Conservation (phyloP, 2,113 vertebrate species). For the Ceratotherium simum region DNA sequence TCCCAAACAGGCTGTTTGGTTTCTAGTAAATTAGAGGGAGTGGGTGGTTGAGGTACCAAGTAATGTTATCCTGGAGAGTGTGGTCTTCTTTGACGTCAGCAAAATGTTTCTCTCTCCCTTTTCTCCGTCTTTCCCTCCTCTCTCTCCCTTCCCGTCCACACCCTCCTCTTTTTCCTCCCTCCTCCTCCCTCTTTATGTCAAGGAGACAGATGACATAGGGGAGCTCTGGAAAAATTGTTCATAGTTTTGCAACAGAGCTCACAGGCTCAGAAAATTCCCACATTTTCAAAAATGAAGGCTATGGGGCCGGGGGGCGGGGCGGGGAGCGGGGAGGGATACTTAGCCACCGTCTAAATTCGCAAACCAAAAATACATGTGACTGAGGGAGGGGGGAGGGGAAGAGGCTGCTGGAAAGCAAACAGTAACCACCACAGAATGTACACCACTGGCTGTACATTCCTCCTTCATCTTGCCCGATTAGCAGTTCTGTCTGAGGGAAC, state of each 20-base stretch:
- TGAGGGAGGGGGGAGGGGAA: conserved; percentile 67
- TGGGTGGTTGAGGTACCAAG: conserved; percentile 81
- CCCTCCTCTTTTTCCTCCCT: background rate
- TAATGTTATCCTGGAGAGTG: conserved; percentile 82
- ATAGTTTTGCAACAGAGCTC: conserved; percentile 62
- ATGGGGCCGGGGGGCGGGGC: background rate
- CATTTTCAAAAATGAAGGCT: conserved; percentile 70
- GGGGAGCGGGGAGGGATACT: background rate
- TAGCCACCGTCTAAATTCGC: conserved; percentile 61
- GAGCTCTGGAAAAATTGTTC: conserved; percentile 63
- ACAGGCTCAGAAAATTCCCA: conserved; percentile 66
- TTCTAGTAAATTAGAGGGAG: conserved; percentile 87
- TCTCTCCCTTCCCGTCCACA: no score
- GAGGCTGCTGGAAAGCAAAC: conserved; percentile 76
- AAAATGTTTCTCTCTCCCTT: conserved; percentile 61
- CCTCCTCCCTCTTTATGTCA: background rate
- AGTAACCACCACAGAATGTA: conserved; percentile 41
- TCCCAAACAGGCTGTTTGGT: conserved; percentile 82
- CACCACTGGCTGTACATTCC: conserved; percentile 57
- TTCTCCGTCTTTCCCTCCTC: background rate
- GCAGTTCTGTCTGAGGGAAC: conserved; percentile 80
- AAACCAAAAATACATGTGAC: conserved; percentile 75
- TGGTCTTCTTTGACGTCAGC: conserved; percentile 86
- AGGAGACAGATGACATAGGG: conserved; percentile 62
- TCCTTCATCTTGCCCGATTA: conserved; percentile 75